These are phyloP conservation scores for Chiroxiphia lanceolata DNA, from an alignment of 2,797 vertebrate genomes.

Conservation along the genomic window DNA sequence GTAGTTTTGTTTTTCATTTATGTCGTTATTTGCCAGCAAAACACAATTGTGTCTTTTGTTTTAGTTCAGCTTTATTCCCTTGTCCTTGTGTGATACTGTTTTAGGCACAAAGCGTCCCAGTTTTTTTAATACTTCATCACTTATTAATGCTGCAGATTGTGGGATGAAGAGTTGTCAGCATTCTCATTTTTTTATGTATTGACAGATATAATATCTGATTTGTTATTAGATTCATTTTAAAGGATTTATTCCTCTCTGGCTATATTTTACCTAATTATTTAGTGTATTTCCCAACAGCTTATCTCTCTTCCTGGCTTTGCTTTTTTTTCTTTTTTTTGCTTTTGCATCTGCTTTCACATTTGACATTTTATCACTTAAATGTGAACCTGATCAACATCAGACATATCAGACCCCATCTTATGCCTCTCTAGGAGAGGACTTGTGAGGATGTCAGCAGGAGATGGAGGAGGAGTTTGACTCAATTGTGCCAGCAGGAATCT, in stretches of 20 bases:
- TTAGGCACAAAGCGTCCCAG: slow-evolving; percentile 50
- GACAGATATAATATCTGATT: slow-evolving; percentile 63
- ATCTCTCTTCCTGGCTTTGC: neutral
- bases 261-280: slow-evolving; percentile 41
- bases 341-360: neutral
- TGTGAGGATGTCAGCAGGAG: neutral
- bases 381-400: neutral
- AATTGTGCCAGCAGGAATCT: neutral
- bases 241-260: slow-evolving; percentile 23
- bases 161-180: slow-evolving; percentile 69
- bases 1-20: slow-evolving; percentile 10
- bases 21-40: slow-evolving; percentile 26
- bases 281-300: neutral
- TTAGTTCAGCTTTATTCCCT: slow-evolving; percentile 66
- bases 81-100: slow-evolving; percentile 52
- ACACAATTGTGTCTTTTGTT: slow-evolving; percentile 47
- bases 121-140: slow-evolving; percentile 69
- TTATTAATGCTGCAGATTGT: slow-evolving; percentile 71
- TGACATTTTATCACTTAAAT: neutral
- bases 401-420: neutral
- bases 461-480: neutral
- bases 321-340: neutral
- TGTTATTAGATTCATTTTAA: slow-evolving; percentile 61
- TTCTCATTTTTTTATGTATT: slow-evolving; percentile 59
- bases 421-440: neutral